Conservation (phyloP, 2,113 vertebrate genomes). For the Corythaixoides concolor region DNA sequence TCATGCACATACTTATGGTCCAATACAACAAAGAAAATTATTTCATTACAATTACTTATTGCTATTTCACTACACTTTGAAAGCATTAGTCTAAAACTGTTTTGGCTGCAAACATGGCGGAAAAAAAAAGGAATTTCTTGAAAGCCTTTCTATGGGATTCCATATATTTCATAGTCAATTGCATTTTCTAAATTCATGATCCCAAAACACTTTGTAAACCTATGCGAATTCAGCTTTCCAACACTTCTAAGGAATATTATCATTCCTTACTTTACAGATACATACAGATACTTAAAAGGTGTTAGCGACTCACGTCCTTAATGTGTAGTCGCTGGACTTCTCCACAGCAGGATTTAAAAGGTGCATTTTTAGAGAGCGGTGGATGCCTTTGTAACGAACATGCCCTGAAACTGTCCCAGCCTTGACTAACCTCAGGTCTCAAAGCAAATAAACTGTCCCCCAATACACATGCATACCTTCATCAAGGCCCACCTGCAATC, state of each 20-base stretch:
- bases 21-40: neutral
- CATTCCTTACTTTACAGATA: neutral
- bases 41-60: neutral
- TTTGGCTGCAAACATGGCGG: neutral
- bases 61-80: neutral
- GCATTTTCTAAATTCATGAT: neutral
- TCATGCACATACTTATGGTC: fast-evolving
- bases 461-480: fast-evolving
- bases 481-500: neutral
- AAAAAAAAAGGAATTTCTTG: neutral
- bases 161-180: neutral
- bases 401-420: neutral
- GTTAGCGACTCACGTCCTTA: neutral
- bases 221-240: neutral
- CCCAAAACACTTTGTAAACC: neutral
- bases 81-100: neutral
- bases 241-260: neutral
- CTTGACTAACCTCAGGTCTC: neutral
- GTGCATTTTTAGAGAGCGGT: neutral
- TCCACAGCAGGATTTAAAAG: neutral
- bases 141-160: neutral
- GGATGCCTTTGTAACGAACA: neutral
- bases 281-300: fast-evolving
- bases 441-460: neutral
- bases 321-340: fast-evolving